Evolutionary conservation across 2,113 vertebrate genomes (phyloP), one percentile per base, ranked within the genome.

Genomic region (Reinhardtius hippoglossoides): DNA sequence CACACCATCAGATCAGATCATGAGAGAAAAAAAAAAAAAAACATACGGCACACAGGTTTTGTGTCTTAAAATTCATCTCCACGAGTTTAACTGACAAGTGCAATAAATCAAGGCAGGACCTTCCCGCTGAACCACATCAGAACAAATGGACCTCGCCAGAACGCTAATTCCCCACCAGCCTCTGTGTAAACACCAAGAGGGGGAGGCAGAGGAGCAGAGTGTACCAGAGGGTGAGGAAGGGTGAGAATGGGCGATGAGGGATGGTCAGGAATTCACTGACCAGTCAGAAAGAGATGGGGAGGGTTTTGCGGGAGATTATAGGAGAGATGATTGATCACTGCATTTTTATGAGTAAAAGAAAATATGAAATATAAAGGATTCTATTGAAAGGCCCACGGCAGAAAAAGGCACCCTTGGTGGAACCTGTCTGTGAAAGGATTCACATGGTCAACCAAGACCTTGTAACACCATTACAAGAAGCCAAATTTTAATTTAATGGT

Each of bases 61-160:
- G 55, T 77, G 66, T 74, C 61, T 70, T 77, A 74, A 83, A 35
- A 48, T 15, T 44, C 21, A 71, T 67, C 77, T 57, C 60, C 78
- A 76, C 23, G 79, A 71, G 31, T 86, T 74, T 67, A 76, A 80
- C 82, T 81, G 87, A 88, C 86, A 86, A 71, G 82, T 21, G 70
- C 35, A 74, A 91, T 93, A 87, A 90, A 92, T 92, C 87, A 91
- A 82, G 65, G 55, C 72, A 5, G 82, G 77, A 80, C 80, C 80
- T 87, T 83, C 71, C 57, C 9, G 7, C 71, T 90, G 91, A 90
- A 90, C 89, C 91, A 73, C 50, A 68, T 88, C 73, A 65, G 76
- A 77, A 87, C 70, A 88, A 90, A 88, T 87, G 83, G 71, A 86
- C 78, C 86, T n/a, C 15, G 18, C 72, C 83, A 86, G 65, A 89